Evolutionary conservation across 2,113 vertebrate species (phyloP), one percentile per base, ranked within the genome.

Genomic region (Dasyprocta punctata): DNA sequence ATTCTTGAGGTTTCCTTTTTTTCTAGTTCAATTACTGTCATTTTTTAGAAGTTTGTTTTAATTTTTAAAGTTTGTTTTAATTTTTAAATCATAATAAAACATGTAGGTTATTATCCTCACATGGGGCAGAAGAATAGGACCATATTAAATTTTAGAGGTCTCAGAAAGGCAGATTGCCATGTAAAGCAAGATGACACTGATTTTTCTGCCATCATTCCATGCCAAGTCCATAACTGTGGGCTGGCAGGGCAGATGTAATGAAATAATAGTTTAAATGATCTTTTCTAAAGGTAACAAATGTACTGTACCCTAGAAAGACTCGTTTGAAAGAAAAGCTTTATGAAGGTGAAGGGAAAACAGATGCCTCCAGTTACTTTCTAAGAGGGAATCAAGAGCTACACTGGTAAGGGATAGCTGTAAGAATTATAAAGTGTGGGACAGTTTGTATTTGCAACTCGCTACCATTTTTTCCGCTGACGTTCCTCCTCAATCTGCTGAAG

Each of bases 31-130:
- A 73, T 41, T 67, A 38, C 24, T 38, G 6, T n/a, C 22, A 84
- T 30, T 82, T 49, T n/a, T 54, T 61, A 24, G 19, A 60, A 44
- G 10, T 91, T 33, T 90, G 54, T 19, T 19, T 56, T 56, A 56
- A 56, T 56, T 49, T 49, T n/a, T n/a, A n/a, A n/a, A n/a, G n/a
- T n/a, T n/a, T n/a, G 38, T 80, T 85, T 83, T 86, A 38, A 54
- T 60, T 95, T 94, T 88, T 91, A 91, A 86, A 38, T 67, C 56
- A 92, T 16, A 77, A 24, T 7, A 5, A 69, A 94, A 78, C 20
- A 36, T 33, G 33, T 26, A 85, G 38, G 86, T 89, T 26, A 47
- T 24, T 69, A 60, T 56, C 41, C 33, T 56, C 67, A 38, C 30
- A 52, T 11, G 87, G 12, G 22, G 38, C n/a, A 80, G 67, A 95